These are phyloP conservation scores for Lophotis ruficrista DNA, from an alignment of 2,113 vertebrate genomes.

Conservation along the genomic window DNA sequence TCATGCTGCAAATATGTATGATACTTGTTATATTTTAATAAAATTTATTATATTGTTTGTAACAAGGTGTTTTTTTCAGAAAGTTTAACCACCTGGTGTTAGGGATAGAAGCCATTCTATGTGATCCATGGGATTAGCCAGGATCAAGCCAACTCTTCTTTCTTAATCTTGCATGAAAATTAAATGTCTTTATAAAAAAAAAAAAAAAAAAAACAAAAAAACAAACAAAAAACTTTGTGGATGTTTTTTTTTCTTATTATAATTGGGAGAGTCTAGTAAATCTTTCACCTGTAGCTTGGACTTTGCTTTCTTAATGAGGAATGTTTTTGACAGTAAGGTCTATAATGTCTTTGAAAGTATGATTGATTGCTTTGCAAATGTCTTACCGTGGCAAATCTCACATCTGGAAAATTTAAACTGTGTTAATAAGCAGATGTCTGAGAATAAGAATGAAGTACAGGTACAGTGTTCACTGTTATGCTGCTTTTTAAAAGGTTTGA, in stretches of 20 bases:
- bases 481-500: not conserved
- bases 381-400: not conserved
- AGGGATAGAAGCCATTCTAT: not conserved
- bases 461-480: not conserved
- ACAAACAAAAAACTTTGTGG: no score
- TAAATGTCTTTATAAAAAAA: not conserved
- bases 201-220: no score
- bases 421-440: not conserved
- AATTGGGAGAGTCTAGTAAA: not conserved
- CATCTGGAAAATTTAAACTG: not conserved
- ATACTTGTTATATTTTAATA: not conserved
- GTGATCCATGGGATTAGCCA: not conserved
- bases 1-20: not conserved
- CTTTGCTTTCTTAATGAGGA: not conserved
- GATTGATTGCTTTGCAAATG: not conserved
- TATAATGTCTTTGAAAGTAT: not conserved
- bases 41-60: not conserved
- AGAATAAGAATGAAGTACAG: not conserved
- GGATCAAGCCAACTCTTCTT: not conserved
- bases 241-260: not conserved
- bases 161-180: not conserved
- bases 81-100: not conserved
- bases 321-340: not conserved
- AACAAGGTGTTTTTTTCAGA: not conserved
- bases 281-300: not conserved